Evolutionary conservation across 1,140 invertebrate genomes (phyloP), one percentile per base, ranked within the genome.

Genomic region (Penaeus japonicus): DNA sequence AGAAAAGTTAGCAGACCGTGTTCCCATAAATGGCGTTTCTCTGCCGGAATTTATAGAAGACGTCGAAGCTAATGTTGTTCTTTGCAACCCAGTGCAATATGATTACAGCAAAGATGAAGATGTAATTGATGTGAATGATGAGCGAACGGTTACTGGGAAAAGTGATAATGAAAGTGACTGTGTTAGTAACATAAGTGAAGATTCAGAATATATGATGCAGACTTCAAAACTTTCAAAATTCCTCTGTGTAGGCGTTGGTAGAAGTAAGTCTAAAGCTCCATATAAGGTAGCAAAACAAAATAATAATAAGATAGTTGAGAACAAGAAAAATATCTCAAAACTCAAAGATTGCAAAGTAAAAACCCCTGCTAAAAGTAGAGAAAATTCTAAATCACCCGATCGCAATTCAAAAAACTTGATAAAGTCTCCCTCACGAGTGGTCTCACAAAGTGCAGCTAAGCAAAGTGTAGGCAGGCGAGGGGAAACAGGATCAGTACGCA

Each of bases 341-440:
- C 54, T 84, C 32, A 89, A 88, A 65, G 87, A 83, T 22, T 84
- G 65, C 12, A 85, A 78, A 59, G 89, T 87, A 54, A 89, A 87
- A 80, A 83, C 70, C 15, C 83, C 80, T 17, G 82, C 75, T 62
- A 90, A 90, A 87, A 89, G 84, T 81, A 81, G 85, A 82, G 90
- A 90, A 65, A 89, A 65, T 84, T 87, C 90, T 70, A 90, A 90
- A 89, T 87, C 90, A 39, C 90, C 90, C 24, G 90, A 90, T 88
- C 89, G 79, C 62, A 89, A 87, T 90, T 90, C 90, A 90, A 90
- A 90, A 90, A 90, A 90, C 90, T 89, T 89, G 87, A 88, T 90
- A 87, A 87, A 86, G 90, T 90, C 90, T 90, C 90, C 90, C 90
- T 90, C 90, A 62, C 88, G 89, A 90, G 85, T 89, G 85, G 85